phyloP scores from a whole-genome alignment of 2,113 vertebrate genomes.

The Microcebus jonahi region DNA sequence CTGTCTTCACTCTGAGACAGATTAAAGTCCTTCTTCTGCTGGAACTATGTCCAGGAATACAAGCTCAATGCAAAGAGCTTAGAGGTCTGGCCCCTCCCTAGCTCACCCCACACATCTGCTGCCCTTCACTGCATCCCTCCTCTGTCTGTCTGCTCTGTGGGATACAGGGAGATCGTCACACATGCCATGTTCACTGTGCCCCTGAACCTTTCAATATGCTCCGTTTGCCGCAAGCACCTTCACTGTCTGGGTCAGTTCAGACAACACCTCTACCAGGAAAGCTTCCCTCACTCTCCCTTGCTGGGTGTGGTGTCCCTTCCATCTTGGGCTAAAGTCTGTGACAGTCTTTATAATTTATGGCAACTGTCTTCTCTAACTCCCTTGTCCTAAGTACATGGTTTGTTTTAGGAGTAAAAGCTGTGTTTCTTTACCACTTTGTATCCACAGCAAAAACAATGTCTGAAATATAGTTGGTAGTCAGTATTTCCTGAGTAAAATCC shows the following conservation, averaged over 20 bases:
- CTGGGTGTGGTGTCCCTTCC: background rate
- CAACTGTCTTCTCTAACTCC: background rate
- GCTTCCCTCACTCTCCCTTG: background rate
- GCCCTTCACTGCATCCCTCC: background rate
- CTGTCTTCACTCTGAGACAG: background rate
- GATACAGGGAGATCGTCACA: background rate
- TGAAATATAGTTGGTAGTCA: background rate
- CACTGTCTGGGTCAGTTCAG: background rate
- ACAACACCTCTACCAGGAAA: background rate
- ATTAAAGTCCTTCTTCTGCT: background rate
- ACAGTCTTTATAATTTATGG: background rate
- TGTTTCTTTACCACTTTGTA: slow-evolving; percentile 19
- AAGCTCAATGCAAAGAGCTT: background rate
- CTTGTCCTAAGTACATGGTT: background rate
- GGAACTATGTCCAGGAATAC: background rate
- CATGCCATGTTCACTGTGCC: background rate
- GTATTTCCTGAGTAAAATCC: background rate
- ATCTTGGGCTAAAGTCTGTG: background rate
- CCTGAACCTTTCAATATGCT: background rate
- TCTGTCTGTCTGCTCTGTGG: background rate
- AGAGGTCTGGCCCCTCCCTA: background rate
- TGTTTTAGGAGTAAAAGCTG: background rate
- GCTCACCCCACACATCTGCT: background rate
- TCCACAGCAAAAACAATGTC: background rate
- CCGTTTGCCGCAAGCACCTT: background rate